These are phyloP conservation scores for Monochamus saltuarius DNA, from an alignment of 1,140 invertebrate species.

Conservation along the genomic window DNA sequence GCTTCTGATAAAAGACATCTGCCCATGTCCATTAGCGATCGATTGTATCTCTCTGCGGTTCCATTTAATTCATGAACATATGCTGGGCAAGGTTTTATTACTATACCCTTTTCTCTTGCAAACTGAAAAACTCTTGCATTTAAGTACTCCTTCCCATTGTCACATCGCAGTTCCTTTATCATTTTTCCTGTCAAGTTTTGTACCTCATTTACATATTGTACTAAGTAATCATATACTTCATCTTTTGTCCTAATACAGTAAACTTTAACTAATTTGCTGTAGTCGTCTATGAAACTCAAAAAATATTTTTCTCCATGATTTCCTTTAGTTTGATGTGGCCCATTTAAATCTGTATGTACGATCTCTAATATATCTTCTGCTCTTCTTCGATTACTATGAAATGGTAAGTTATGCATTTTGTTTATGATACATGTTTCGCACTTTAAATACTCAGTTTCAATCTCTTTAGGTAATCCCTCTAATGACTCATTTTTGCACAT, in stretches of 20 bases:
- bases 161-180: constrained; percentile 48
- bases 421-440: constrained; percentile 27
- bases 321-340: constrained; percentile 43
- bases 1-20: constrained; percentile 40
- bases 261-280: constrained; percentile 46
- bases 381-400: constrained; percentile 43
- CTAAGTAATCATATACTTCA: constrained; percentile 39
- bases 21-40: constrained; percentile 33
- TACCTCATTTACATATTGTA: constrained; percentile 31
- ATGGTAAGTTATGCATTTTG: constrained; percentile 47
- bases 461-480: too few relatives aligned
- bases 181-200: constrained; percentile 41
- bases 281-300: constrained; percentile 44
- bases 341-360: constrained; percentile 44
- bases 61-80: constrained; percentile 47
- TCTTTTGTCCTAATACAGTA: constrained; percentile 46
- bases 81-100: constrained; percentile 45
- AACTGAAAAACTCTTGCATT: constrained; percentile 33
- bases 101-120: constrained; percentile 40
- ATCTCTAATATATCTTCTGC: constrained; percentile 38
- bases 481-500: too few relatives aligned
- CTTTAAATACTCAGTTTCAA: constrained; percentile 29
- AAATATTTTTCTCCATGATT: constrained; percentile 41
- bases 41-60: constrained; percentile 48
- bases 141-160: constrained; percentile 51